These are phyloP conservation scores for Pogonomyrmex californicus DNA, from an alignment of 1,140 invertebrate species.

Conservation along the genomic window DNA sequence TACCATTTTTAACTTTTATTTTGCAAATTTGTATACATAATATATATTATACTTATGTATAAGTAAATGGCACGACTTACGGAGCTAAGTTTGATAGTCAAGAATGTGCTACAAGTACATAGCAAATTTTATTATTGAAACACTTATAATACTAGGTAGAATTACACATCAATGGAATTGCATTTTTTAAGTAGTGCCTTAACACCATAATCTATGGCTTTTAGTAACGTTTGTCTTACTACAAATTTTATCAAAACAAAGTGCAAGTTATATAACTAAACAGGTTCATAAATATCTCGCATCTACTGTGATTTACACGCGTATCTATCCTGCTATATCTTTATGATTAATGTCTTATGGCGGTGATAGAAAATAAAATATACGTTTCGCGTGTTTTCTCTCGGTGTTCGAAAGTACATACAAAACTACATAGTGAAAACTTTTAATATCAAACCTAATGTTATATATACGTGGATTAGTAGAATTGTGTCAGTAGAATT, in stretches of 20 bases:
- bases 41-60: conserved; percentile 13
- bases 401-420: conserved; percentile 27
- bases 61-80: conserved; percentile 68
- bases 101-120: conserved; percentile 47
- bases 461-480: conserved; percentile 15
- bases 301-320: conserved; percentile 45
- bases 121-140: conserved; percentile 57
- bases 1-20: neutral
- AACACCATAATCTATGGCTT: conserved; percentile 65
- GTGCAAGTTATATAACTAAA: conserved; percentile 60
- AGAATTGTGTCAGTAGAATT: conserved; percentile 38
- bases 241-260: conserved; percentile 51
- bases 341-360: conserved; percentile 20
- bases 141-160: conserved; percentile 51
- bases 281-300: conserved; percentile 23
- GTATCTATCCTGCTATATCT: conserved; percentile 43
- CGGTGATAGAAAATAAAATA: conserved; percentile 11
- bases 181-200: conserved; percentile 68
- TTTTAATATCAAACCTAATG: conserved; percentile 48
- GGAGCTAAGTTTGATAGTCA: conserved; percentile 64
- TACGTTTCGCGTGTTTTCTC: conserved; percentile 11
- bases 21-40: conserved; percentile 46
- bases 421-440: conserved; percentile 57
- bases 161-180: conserved; percentile 64
- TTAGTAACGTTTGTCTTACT: conserved; percentile 43